Evolutionary conservation across 1,140 invertebrate species (phyloP).

Genomic region (Aricia agestis): DNA sequence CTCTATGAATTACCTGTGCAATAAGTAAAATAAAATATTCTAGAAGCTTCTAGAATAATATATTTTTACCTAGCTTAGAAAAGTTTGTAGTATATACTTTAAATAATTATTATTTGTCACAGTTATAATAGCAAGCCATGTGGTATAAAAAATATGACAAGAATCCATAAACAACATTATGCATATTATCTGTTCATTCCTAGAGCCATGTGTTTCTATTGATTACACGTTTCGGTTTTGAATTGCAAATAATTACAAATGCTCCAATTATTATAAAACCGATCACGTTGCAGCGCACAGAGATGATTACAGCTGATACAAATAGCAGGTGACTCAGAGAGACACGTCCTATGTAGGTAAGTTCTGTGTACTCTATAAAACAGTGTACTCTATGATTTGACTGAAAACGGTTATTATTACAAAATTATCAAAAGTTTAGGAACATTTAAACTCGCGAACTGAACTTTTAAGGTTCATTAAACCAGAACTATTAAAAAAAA

Average conservation of each 20-base stretch:
- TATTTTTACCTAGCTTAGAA: too few species aligned
- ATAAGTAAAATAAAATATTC: too few species aligned
- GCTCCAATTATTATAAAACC: constrained; percentile 10
- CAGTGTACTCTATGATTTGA: not conserved
- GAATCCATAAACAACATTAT: not conserved
- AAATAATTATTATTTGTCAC: not conserved
- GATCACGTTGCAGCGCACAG: not conserved
- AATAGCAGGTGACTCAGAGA: not conserved
- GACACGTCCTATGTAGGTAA: not conserved
- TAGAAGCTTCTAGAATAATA: too few species aligned
- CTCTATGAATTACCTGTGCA: too few species aligned
- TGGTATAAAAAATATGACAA: not conserved
- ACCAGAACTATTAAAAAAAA: too few species aligned
- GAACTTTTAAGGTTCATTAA: too few species aligned
- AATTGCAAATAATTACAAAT: constrained; percentile 19
- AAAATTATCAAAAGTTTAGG: too few species aligned
- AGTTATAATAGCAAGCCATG: not conserved
- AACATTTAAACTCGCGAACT: too few species aligned
- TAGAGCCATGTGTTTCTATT: not conserved
- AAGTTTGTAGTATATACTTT: too few species aligned
- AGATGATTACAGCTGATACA: not conserved
- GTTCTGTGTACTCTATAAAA: not conserved
- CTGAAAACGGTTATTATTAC: not conserved
- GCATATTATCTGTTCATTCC: not conserved
- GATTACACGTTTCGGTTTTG: not conserved